Base-by-base conservation (phyloP, 1,140 invertebrate genomes). In the Gryon sp. region DNA sequence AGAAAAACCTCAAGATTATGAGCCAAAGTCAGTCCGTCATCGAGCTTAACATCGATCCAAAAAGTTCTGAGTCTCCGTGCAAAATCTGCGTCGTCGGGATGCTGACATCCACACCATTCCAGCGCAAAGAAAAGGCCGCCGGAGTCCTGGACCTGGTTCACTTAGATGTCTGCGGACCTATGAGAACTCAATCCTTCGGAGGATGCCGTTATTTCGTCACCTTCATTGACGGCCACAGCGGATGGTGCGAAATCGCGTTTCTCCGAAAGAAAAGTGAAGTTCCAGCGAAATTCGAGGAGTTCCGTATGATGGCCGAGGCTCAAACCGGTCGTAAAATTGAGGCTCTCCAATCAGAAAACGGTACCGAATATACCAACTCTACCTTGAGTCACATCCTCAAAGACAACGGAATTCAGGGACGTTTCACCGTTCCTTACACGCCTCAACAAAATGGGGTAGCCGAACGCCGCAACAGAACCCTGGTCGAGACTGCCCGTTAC, bases 301-400 rank as follows among this genome's bases (percentile, higher is more conserved):
- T 60, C 28, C 60, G 53, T 14, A 60, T 41, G 12, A 9, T 48
- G 3, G 70, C 57, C 12, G 59, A 80, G 46, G 73, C 11, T 9
- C 24, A 84, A 76, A 80, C 78, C 9, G 60, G 78, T 16, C 26
- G 57, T 26, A 69, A 76, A 46, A 73, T 76, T 57, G 65, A 79
- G 65, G 32, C 30, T 0, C 5, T 88, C 2, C 62, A 69, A 46
- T 77, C 74, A 2, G 86, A 87, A 40, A 83, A 80, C 38, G 85
- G 84, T 12, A 68, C 59, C n/a, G 84, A 86, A 72, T 85, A 82
- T 63, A n/a, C 2, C 26, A 45, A 45, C 9, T 45, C 41, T 2
- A 45, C 41, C n/a, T 8, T 26, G 41, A 11, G 2, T 20, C 1
- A 45, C 8, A 26, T 45, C 7, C 11, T 26, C 19, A 45, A 26